phyloP scores from a whole-genome alignment of 92 coral and sea anemone genomes.

The Desmophyllum pertusum region DNA sequence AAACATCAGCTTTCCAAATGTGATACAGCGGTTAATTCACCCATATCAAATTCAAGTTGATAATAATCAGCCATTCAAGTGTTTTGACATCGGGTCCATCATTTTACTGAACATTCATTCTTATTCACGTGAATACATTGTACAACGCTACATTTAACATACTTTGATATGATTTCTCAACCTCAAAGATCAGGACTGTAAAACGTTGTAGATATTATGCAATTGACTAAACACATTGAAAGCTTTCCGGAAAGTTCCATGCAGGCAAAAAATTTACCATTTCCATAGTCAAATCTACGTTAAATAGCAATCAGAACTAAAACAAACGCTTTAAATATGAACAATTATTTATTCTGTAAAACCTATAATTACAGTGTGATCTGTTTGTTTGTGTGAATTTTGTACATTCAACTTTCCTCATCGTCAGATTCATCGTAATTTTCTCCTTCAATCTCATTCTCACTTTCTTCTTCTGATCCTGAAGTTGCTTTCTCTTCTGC shows the following conservation, averaged over 20 bases:
- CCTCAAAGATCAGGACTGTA: neutral
- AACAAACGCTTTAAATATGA: neutral
- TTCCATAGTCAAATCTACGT: neutral
- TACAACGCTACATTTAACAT: neutral
- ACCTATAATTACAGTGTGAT: constrained; percentile 36
- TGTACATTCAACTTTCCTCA: constrained; percentile 37
- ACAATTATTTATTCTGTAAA: constrained; percentile 40
- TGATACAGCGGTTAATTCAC: neutral
- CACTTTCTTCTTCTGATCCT: constrained; percentile 50
- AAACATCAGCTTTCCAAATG: neutral
- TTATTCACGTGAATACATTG: neutral
- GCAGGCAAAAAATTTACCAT: neutral
- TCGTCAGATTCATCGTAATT: constrained; percentile 44
- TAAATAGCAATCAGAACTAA: neutral
- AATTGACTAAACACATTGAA: neutral
- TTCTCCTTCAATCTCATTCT: constrained; percentile 34
- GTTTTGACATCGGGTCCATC: neutral
- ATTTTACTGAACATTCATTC: neutral
- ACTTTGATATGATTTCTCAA: neutral
- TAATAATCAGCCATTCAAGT: too few species aligned
- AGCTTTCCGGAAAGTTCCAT: neutral
- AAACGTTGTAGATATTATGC: neutral
- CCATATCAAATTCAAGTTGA: neutral
- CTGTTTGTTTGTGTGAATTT: constrained; percentile 22
- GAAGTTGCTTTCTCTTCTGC: constrained; percentile 20